A percentile compares a stretch with the other conserved stretches of the same genome.
These are phyloP conservation scores for Dusona sp. DNA, from an alignment of 2,888 invertebrate species.

Conservation along the genomic window DNA sequence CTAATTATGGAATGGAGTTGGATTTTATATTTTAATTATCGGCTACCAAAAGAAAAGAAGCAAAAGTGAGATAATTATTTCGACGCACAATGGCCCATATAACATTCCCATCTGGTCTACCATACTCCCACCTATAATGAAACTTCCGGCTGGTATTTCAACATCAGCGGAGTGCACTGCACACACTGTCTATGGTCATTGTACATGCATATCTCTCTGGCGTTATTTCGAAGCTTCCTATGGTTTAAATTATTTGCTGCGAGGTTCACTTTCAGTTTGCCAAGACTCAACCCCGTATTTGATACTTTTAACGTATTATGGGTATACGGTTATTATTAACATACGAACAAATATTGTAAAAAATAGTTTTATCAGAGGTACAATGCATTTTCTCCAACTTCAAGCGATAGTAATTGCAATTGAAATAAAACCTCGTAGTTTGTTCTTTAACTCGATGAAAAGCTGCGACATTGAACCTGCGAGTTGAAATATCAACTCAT, in stretches of 20 bases:
- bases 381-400: not conserved
- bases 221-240: slow-evolving; percentile 23
- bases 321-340: too few species aligned
- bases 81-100: slow-evolving; percentile 1
- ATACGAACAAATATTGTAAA: not conserved
- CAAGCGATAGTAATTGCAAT: not conserved
- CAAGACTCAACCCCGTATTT: slow-evolving; percentile 19
- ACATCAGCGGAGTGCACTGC: slow-evolving; percentile 29
- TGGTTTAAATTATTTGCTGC: slow-evolving; percentile 37
- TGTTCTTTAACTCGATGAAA: not conserved
- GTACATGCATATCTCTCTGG: slow-evolving; percentile 17
- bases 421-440: not conserved
- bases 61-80: not conserved
- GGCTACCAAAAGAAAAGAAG: not conserved
- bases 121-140: slow-evolving; percentile 21
- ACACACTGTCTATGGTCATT: slow-evolving; percentile 8
- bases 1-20: not conserved
- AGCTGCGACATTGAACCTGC: not conserved
- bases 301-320: not conserved
- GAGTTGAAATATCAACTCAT: not conserved
- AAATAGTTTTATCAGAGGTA: not conserved
- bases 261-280: slow-evolving; percentile 29
- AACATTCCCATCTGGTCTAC: slow-evolving; percentile 3
- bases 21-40: not conserved
- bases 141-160: slow-evolving; percentile 39